These are phyloP conservation scores for Heliconius hermathena DNA, from an alignment of 1,140 invertebrate genomes.

Conservation along the genomic window DNA sequence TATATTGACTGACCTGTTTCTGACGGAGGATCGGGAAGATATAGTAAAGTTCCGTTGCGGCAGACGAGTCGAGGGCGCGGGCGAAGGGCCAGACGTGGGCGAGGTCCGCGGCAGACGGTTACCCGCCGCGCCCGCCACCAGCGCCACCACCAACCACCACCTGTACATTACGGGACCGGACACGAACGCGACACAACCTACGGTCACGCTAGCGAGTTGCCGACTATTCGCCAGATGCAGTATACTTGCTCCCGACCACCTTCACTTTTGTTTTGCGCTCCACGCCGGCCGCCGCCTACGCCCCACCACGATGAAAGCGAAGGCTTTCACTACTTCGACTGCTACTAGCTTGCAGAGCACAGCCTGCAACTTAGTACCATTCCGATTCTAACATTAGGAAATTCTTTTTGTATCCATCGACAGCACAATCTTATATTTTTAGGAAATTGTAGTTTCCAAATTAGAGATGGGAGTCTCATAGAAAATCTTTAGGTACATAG, in stretches of 20 bases:
- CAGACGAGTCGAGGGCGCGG: constrained; percentile 50
- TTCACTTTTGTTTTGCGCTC: constrained; percentile 71
- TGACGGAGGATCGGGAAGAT: constrained; percentile 63
- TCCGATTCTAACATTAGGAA: neutral
- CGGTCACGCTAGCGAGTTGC: constrained; percentile 57
- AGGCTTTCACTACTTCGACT: constrained; percentile 63
- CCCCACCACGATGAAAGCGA: constrained; percentile 75
- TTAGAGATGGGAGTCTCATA: neutral
- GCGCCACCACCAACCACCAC: constrained; percentile 66
- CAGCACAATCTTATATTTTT: neutral
- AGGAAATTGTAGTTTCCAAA: neutral
- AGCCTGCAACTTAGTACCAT: neutral
- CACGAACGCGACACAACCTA: constrained; percentile 61
- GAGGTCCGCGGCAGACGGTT: constrained; percentile 70
- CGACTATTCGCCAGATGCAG: constrained; percentile 48
- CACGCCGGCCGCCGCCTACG: constrained; percentile 39
- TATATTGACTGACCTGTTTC: constrained; percentile 65
- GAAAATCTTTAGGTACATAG: neutral
- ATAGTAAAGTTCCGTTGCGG: constrained; percentile 72
- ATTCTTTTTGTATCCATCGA: neutral
- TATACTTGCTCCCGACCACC: constrained; percentile 59
- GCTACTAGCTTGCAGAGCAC: constrained; percentile 13
- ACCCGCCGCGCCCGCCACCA: constrained; percentile 63
- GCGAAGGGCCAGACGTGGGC: constrained; percentile 49
- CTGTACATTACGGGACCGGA: constrained; percentile 65